Conservation (phyloP, 2,888 invertebrate genomes). For the Polymixis lichenea region DNA sequence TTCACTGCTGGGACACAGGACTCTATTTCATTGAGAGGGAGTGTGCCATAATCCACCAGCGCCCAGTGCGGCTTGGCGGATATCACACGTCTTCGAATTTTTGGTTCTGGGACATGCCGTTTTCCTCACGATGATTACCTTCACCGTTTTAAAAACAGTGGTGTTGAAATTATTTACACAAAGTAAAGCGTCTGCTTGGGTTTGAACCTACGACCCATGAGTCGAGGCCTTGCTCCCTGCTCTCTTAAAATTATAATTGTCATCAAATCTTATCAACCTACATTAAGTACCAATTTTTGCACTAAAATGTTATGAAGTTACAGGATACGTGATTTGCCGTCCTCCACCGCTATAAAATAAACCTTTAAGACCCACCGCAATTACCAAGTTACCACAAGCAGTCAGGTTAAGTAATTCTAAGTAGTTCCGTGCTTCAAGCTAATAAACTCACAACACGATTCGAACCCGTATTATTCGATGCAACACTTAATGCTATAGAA, state of each 20-base stretch:
- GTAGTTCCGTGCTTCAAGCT: conserved; percentile 15
- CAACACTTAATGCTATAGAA: not conserved
- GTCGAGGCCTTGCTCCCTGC: too few species aligned
- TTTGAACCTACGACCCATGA: too few species aligned
- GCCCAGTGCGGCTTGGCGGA: too few species aligned
- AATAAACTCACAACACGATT: conserved; percentile 5
- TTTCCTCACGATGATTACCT: too few species aligned
- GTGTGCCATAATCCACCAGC: too few species aligned
- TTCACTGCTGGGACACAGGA: too few species aligned
- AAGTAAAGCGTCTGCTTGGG: too few species aligned
- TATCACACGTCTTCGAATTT: too few species aligned
- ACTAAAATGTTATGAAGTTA: not conserved
- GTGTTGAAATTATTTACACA: too few species aligned
- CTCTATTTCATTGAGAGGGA: too few species aligned
- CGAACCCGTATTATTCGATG: not conserved
- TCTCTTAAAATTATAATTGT: not conserved
- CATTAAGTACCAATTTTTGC: not conserved
- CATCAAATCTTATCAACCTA: not conserved
- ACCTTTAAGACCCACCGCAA: not conserved
- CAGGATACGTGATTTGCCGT: not conserved
- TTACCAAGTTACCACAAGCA: conserved; percentile 7
- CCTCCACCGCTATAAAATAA: not conserved
- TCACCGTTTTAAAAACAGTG: too few species aligned
- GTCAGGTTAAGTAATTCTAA: conserved; percentile 2
- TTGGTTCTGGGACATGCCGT: too few species aligned